Conservation (phyloP, 1,140 invertebrate genomes). For the Drosophila seguyi region DNA sequence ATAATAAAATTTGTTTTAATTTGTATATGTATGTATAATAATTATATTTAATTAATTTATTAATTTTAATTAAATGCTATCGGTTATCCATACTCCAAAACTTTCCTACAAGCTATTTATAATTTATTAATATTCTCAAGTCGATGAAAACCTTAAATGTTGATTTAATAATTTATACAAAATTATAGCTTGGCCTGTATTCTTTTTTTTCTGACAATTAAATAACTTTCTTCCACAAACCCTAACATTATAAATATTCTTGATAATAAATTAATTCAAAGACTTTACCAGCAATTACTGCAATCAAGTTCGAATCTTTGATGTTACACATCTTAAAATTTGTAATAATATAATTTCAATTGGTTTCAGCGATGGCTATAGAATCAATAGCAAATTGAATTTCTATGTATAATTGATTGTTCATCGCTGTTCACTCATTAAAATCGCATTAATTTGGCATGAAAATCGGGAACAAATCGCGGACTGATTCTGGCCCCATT, state of each 20-base stretch:
- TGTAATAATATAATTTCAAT: slow-evolving; percentile 10
- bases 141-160: not conserved
- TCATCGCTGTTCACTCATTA: slow-evolving; percentile 45
- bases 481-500: slow-evolving; percentile 27
- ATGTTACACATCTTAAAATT: not conserved
- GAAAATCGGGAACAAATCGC: slow-evolving; percentile 38
- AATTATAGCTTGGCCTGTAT: not conserved
- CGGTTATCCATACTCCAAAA: not conserved
- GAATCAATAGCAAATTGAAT: slow-evolving; percentile 11
- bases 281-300: not conserved
- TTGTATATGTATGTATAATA: not conserved
- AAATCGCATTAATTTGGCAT: slow-evolving; percentile 56
- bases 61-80: not conserved
- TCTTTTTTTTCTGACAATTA: not conserved
- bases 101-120: not conserved
- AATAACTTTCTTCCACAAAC: not conserved
- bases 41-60: not conserved
- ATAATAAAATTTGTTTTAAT: too few species aligned
- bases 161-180: not conserved
- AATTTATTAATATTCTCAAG: not conserved
- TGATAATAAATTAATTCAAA: not conserved
- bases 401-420: slow-evolving; percentile 36
- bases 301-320: not conserved
- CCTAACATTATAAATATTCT: not conserved
- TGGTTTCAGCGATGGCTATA: not conserved